Evolutionary conservation across 2,113 vertebrate genomes (phyloP).

Genomic region (Hiodon tergisus): DNA sequence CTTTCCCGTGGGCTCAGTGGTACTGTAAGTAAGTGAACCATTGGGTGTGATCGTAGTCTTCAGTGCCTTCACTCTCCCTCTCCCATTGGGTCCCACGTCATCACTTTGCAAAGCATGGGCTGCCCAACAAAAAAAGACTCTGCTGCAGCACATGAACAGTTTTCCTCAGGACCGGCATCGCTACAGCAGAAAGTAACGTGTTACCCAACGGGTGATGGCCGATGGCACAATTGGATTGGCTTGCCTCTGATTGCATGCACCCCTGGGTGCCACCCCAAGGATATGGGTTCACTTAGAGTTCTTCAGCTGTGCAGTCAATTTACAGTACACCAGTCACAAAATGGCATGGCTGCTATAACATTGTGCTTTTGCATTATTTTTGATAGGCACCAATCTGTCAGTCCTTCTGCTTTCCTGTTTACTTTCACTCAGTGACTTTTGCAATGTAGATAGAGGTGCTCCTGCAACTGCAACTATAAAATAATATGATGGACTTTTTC

Average conservation of each 20-base stretch:
- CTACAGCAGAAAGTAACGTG: too few species aligned
- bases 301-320: too few species aligned
- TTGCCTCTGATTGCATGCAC: not conserved
- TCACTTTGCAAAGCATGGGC: not conserved
- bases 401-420: not conserved
- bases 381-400: not conserved
- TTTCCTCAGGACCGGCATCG: too few species aligned
- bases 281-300: too few species aligned
- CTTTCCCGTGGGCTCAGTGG: constrained; percentile 50
- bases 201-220: too few species aligned
- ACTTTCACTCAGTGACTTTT: not conserved
- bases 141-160: too few species aligned
- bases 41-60: constrained; percentile 40
- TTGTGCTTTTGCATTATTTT: not conserved
- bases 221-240: too few species aligned
- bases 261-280: too few species aligned
- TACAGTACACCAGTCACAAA: too few species aligned
- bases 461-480: not conserved
- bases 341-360: not conserved
- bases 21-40: constrained; percentile 55
- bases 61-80: constrained; percentile 33
- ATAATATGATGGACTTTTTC: not conserved
- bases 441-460: not conserved
- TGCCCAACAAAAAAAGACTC: not conserved
- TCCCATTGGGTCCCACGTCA: not conserved